Conservation (phyloP, 2,113 vertebrate species). For the Scartelaos histophorus region DNA sequence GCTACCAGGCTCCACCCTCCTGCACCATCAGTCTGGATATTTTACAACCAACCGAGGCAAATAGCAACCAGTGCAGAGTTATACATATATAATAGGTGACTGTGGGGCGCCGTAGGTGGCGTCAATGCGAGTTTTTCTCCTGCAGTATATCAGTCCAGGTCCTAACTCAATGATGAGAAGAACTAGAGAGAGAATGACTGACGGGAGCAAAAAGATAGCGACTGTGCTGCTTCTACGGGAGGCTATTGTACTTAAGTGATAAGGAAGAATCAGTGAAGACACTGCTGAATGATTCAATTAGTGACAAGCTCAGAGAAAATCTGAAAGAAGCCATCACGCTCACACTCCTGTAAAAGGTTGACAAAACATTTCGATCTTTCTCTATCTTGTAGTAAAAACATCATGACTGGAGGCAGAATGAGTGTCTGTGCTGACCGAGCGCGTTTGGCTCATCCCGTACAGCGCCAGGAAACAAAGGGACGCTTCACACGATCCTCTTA, state of each 20-base stretch:
- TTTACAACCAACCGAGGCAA: conserved; percentile 17
- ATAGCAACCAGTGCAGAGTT: conserved; percentile 1
- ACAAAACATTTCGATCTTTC: conserved; percentile 10
- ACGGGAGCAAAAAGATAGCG: conserved; percentile 27
- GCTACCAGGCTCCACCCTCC: conserved; percentile 44
- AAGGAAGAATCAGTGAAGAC: conserved; percentile 4
- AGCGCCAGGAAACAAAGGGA: conserved; percentile 32
- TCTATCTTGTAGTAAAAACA: neutral
- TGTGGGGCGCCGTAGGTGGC: conserved; percentile 22
- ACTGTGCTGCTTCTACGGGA: neutral
- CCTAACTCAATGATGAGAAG: conserved; percentile 18
- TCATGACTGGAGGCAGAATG: neutral
- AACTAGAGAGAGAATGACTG: conserved; percentile 2
- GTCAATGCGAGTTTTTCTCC: conserved; percentile 8
- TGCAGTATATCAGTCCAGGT: neutral
- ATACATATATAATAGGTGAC: conserved; percentile 4
- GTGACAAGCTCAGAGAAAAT: conserved; percentile 28
- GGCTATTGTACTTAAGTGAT: conserved; percentile 25
- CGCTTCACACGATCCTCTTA: conserved; percentile 21
- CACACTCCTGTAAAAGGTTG: conserved; percentile 26
- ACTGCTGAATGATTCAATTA: conserved; percentile 49
- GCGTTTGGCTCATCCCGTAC: neutral
- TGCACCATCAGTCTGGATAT: conserved; percentile 26
- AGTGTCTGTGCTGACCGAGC: neutral
- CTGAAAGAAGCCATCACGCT: conserved; percentile 26